These are phyloP conservation scores for Aphodius sticticus DNA, from an alignment of 2,888 invertebrate genomes.

Conservation along the genomic window DNA sequence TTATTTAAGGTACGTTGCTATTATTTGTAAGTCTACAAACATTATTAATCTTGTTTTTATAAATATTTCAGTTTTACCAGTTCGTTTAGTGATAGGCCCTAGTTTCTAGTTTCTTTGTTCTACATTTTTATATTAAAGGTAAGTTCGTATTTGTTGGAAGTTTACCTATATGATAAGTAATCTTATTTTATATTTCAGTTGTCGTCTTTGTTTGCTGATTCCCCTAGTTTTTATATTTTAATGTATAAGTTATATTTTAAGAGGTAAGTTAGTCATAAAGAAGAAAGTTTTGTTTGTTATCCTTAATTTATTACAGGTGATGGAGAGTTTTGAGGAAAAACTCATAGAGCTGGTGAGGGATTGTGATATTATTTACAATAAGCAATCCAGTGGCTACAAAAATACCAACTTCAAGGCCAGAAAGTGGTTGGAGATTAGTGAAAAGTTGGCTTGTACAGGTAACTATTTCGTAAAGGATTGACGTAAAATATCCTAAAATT, in stretches of 20 bases:
- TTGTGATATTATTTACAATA: conserved; percentile 12
- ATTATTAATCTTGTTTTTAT: background rate
- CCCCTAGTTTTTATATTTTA: background rate
- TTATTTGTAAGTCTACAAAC: too few species aligned
- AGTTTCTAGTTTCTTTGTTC: background rate
- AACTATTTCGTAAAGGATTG: background rate
- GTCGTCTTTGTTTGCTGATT: background rate
- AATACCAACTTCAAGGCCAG: conserved; percentile 6
- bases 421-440: conserved; percentile 1
- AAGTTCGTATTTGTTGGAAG: background rate
- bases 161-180: background rate
- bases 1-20: too few species aligned
- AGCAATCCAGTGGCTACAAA: conserved; percentile 5
- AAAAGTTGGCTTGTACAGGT: conserved; percentile 16
- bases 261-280: background rate
- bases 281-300: conserved; percentile 8
- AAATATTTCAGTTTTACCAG: background rate
- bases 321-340: conserved; percentile 20
- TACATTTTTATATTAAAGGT: background rate
- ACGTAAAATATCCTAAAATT: background rate
- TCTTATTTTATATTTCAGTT: background rate
- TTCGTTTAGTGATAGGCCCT: conserved; percentile 4
- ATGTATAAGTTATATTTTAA: background rate
- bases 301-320: conserved; percentile 9
- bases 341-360: conserved; percentile 12